These are phyloP conservation scores for Perccottus glenii DNA, from an alignment of 2,113 vertebrate genomes.

Conservation along the genomic window DNA sequence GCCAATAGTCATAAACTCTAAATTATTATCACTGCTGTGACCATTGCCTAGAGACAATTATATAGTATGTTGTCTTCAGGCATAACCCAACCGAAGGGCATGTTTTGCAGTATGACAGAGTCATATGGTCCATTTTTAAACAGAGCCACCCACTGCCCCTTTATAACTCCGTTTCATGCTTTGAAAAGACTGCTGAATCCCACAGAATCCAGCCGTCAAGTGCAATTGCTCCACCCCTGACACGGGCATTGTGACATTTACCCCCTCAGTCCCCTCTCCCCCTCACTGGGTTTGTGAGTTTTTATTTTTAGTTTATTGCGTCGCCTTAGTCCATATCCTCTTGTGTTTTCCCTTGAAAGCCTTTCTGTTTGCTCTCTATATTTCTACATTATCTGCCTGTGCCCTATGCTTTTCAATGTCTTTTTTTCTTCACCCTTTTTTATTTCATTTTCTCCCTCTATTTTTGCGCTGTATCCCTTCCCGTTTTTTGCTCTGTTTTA, in stretches of 20 bases:
- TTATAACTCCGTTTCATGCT: conserved; percentile 24
- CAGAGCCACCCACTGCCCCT: conserved; percentile 23
- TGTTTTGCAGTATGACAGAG: conserved; percentile 43
- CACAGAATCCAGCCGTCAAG: conserved; percentile 69
- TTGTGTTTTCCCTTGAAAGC: conserved; percentile 73
- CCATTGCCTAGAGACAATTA: conserved; percentile 23
- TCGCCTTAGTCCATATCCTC: conserved; percentile 70
- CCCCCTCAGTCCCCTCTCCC: conserved; percentile 49
- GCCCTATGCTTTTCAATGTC: conserved; percentile 75
- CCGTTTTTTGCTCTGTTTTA: conserved; percentile 79
- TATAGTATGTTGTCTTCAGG: conserved; percentile 12
- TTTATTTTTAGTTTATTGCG: conserved; percentile 80
- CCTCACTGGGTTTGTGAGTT: conserved; percentile 58
- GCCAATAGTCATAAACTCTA: not conserved
- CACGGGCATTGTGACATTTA: conserved; percentile 69
- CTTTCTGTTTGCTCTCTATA: conserved; percentile 79
- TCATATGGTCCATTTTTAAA: conserved; percentile 33
- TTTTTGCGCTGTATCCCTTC: conserved; percentile 70
- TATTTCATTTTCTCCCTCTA: conserved; percentile 69
- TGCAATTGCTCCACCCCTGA: conserved; percentile 65
- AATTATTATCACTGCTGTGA: conserved; percentile 32
- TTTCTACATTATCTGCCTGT: conserved; percentile 78
- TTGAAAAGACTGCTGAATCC: conserved; percentile 72
- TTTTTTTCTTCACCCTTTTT: conserved; percentile 53
- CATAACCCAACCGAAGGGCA: conserved; percentile 44